Base-by-base conservation (phyloP, 1,140 invertebrate species). In the Bombus terrestris region DNA sequence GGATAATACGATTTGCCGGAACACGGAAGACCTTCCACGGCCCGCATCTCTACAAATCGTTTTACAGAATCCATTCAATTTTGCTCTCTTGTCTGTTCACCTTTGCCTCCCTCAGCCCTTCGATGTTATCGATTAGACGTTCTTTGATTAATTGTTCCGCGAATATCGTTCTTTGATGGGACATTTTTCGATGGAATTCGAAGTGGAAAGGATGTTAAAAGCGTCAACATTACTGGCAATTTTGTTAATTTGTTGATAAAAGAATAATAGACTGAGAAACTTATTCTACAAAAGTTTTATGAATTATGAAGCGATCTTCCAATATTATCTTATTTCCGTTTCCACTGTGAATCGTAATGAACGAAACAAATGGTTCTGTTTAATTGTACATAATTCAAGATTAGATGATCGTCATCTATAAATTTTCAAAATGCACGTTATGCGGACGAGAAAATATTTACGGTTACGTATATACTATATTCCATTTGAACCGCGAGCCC, bases 61-160 rank as follows among this genome's bases (percentile, higher is more conserved):
- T 86, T 81, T 86, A 86, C 69, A 85, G 78, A 74, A 47, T 32
- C 69, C 69, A 86, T 81, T 81, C 84, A 88, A 78, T 88, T 88
- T 86, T 86, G 75, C 64, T 81, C 79, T 22, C 66, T 82, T 43
- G 83, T 32, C 68, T 75, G 77, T 62, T 81, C 53, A 74, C 43
- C 57, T 85, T 57, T 62, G 6, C 12, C 77, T 15, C 2, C 1
- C 57, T 28, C 28, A 0, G 3, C 41, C 47, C n/a, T 28, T 35
- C 43, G 2, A 4, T 43, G 18, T 10, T 85, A 85, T 79, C 76
- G 83, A 85, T 85, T 79, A 80, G 77, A 57, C 66, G 57, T 37
- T 72, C 75, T 18, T 79, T 84, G 83, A 85, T 85, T 79, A 80
- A 80, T 79, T 62, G 76, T 43, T 71, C 47, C 2, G 9, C 35